These are phyloP conservation scores for Limnephilus auricula DNA, from an alignment of 2,888 invertebrate species.

Conservation along the genomic window DNA sequence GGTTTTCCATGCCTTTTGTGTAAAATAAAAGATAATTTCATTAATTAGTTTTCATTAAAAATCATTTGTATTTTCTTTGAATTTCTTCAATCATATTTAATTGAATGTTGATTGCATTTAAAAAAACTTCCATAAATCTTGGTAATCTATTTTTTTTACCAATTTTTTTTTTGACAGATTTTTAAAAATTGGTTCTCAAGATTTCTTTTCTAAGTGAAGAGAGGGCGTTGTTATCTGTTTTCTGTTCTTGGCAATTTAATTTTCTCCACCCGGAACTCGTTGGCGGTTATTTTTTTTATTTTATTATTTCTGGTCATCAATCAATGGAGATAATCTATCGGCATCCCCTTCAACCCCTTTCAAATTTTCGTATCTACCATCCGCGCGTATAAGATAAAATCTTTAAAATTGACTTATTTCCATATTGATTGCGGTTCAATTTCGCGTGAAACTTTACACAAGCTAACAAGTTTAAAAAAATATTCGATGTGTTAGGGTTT, in stretches of 20 bases:
- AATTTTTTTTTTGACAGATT: neutral
- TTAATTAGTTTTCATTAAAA: neutral
- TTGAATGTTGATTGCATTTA: neutral
- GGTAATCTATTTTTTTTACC: neutral
- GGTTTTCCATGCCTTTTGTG: conserved; percentile 87
- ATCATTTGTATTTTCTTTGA: neutral
- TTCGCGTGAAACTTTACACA: neutral
- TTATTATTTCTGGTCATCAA: conserved; percentile 12
- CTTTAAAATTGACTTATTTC: conserved; percentile 38
- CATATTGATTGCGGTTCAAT: neutral
- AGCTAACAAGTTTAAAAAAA: neutral
- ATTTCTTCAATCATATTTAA: neutral
- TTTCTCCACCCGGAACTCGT: neutral
- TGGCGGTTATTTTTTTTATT: neutral
- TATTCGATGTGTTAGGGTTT: neutral
- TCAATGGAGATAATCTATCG: conserved; percentile 26
- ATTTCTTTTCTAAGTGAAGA: neutral
- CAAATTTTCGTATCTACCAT: neutral
- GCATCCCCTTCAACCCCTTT: neutral
- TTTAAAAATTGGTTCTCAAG: neutral
- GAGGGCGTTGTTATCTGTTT: neutral
- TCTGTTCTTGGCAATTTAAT: conserved; percentile 27
- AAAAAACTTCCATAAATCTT: neutral
- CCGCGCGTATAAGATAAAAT: conserved; percentile 23
- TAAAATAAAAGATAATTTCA: neutral